Evolutionary conservation across 2,888 invertebrate species (phyloP), one percentile per base, ranked within the genome.

Genomic region (Mesorhabditis belari): DNA sequence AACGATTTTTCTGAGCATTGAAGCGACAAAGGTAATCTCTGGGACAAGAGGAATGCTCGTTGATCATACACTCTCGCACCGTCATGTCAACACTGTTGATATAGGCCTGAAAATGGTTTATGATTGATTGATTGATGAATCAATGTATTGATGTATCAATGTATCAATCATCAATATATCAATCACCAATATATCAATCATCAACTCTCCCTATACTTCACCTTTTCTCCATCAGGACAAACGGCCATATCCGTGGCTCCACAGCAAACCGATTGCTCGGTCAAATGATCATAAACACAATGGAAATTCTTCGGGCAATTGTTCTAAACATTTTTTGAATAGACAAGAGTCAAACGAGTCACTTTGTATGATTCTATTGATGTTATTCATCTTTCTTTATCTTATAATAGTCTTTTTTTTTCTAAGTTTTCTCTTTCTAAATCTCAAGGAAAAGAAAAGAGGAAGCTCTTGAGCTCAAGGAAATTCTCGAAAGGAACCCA

Each of bases 221-320:
- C 60, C 58, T 73, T 73, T 62, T 77, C 77, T 3, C 71, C 71
- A 6, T 71, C 74, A 9, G 74, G 75, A 60, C 74, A 75, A 4
- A 74, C 74, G 2, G 70, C 72, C 69, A 71, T 69, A 51, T 74
- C 74, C 6, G 76, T 74, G 6, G 76, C 74, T 51, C 76, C 76
- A 57, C 76, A 76, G 57, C 76, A 76, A 6, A 76, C 76, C 57
- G 67, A 70, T 56, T 72, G 67, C 54, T 70, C 69, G 0, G 69
- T 66, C 51, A 73, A 56, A 21, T 62, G 57, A 58, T 73, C 73
- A 55, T 65, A 73, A 25, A 65, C 63, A 54, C 73, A 71, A 50
- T 69, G 57, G 49, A 71, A 76, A 24, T 68, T 73, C 49, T 69
- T 66, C 9, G 75, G 77, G 57, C 77, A 77, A 25, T 71, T 71